Evolutionary conservation across 1,140 invertebrate species (phyloP).

Genomic region (Macrotrachela quadricornifera): DNA sequence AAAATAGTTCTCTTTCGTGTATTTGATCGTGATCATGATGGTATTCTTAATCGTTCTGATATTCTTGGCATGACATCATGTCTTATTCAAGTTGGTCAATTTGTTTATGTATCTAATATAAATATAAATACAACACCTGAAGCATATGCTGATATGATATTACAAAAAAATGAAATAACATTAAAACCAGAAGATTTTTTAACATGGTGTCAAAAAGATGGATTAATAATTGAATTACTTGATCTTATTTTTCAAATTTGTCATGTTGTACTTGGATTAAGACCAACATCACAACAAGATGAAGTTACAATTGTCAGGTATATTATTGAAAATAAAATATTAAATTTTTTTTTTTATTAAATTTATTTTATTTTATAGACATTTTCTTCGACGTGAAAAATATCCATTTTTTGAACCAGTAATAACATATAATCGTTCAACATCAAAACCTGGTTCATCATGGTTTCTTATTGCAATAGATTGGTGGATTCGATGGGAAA

Average conservation of each 20-base stretch:
- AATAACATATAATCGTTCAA: background rate
- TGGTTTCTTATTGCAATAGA: constrained; percentile 61
- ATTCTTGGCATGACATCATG: too few relatives aligned
- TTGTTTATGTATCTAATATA: constrained; percentile 43
- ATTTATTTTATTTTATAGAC: too few relatives aligned
- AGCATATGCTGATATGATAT: too few relatives aligned
- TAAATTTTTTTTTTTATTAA: too few relatives aligned
- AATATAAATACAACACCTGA: too few relatives aligned
- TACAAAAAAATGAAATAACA: constrained; percentile 28
- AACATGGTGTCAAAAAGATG: background rate
- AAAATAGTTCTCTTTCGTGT: constrained; percentile 67
- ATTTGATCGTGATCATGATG: constrained; percentile 59
- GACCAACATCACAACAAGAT: constrained; percentile 51
- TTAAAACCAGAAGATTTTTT: background rate
- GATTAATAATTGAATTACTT: constrained; percentile 2
- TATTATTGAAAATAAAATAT: constrained; percentile 8
- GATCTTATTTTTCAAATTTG: constrained; percentile 39
- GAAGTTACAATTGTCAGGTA: constrained; percentile 53
- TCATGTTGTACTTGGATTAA: constrained; percentile 60
- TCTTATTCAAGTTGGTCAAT: constrained; percentile 42
- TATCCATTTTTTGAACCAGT: too few relatives aligned
- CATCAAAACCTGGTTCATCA: constrained; percentile 42
- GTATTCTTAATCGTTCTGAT: constrained; percentile 31
- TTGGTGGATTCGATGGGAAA: constrained; percentile 59
- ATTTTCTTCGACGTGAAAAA: too few relatives aligned